Evolutionary conservation across 1,140 invertebrate species (phyloP).

Genomic region (Euborellia annulipes): DNA sequence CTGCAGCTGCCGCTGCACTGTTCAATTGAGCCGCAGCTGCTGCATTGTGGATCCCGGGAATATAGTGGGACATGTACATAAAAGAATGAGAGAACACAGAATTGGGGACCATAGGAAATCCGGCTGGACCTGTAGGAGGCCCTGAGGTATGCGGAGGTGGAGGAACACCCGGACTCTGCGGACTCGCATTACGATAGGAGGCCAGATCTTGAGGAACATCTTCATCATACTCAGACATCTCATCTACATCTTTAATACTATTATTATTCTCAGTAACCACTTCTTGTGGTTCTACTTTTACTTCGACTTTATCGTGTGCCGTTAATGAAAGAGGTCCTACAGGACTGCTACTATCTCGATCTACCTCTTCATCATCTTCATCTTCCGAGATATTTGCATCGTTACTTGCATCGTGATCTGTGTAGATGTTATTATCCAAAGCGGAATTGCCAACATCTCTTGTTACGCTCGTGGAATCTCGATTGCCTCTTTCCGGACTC

Average conservation of each 20-base stretch:
- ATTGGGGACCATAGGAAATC: conserved; percentile 64
- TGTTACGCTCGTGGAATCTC: too few species aligned
- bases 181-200: too few species aligned
- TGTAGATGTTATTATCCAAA: too few species aligned
- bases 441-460: too few species aligned
- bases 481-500: conserved; percentile 13
- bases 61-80: conserved; percentile 83
- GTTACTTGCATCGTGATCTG: not conserved
- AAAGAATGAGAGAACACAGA: conserved; percentile 73
- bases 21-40: too few species aligned
- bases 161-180: too few species aligned
- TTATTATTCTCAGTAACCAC: conserved; percentile 7
- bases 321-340: conserved; percentile 18
- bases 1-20: conserved; percentile 3
- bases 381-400: not conserved
- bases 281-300: conserved; percentile 17
- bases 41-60: too few species aligned
- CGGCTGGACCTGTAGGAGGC: conserved; percentile 27
- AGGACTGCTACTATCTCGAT: conserved; percentile 9
- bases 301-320: conserved; percentile 11
- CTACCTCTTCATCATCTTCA: conserved; percentile 14
- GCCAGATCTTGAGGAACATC: too few species aligned
- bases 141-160: too few species aligned
- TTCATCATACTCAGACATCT: conserved; percentile 40
- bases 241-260: conserved; percentile 23